Evolutionary conservation across 1,140 invertebrate genomes (phyloP).

Genomic region (Lordiphosa mommai): DNA sequence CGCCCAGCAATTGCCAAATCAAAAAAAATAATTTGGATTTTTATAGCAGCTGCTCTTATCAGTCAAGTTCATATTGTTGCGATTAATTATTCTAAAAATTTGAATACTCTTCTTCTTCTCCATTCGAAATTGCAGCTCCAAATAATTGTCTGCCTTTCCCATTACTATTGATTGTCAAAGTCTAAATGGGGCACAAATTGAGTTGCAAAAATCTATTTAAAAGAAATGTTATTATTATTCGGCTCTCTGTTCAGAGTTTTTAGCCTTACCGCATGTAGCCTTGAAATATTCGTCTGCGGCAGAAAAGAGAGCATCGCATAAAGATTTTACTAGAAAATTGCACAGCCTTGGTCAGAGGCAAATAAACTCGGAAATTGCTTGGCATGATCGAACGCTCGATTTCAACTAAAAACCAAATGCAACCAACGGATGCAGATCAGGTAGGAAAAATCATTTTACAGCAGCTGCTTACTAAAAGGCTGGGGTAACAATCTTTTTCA

Average conservation of each 20-base stretch:
- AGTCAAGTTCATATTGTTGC: constrained; percentile 1
- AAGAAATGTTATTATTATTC: too few species aligned
- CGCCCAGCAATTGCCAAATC: too few species aligned
- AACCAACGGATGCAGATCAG: too few species aligned
- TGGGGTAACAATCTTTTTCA: too few species aligned
- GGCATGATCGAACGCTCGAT: neutral
- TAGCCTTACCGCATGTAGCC: constrained; percentile 39
- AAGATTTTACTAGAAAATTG: constrained; percentile 18
- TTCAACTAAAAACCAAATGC: neutral
- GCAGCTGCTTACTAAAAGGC: too few species aligned
- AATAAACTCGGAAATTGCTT: neutral
- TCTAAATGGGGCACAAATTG: constrained; percentile 26
- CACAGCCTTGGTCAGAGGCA: neutral
- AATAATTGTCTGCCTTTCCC: constrained; percentile 1
- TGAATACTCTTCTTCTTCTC: neutral
- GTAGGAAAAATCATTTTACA: too few species aligned
- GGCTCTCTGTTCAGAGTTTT: too few species aligned
- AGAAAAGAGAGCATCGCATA: constrained; percentile 18
- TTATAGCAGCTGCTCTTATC: neutral
- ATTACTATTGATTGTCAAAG: constrained; percentile 12
- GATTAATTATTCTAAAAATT: constrained; percentile 18
- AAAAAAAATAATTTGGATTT: too few species aligned
- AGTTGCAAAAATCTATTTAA: constrained; percentile 44
- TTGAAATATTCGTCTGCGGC: constrained; percentile 30
- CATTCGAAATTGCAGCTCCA: too few species aligned